Evolutionary conservation across 2,888 invertebrate species (phyloP), one percentile per base, ranked within the genome.

Genomic region (Epinotia brunnichana): DNA sequence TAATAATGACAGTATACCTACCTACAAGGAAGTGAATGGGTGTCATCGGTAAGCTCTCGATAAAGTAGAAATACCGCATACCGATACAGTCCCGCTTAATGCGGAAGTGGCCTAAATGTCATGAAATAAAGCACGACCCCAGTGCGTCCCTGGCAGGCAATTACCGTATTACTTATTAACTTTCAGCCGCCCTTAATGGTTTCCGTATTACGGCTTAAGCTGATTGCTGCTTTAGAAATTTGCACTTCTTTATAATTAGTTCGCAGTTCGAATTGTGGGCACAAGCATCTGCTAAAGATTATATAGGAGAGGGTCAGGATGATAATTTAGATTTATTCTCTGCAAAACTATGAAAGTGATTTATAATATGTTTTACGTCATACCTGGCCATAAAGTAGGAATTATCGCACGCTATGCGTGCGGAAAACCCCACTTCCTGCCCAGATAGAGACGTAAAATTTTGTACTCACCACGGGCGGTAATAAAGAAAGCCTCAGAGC

Each of bases 161-260:
- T 89, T 89, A 88, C 84, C 79, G 83, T 80, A 83, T 85, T 83
- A 85, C 88, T 89, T 89, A 89, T 88, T 89, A 88, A 89, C 85
- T 88, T 85, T 86, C 83, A 86, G 86, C 85, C 84, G 83, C 84
- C 86, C 84, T 83, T 88, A 87, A 89, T 88, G 86, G 86, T 85
- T 87, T 86, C 83, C 85, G 84, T 87, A 86, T 85, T 87, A 87
- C 78, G 81, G 83, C 82, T 83, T 82, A 84, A 80, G 81, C 78
- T 79, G 76, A 81, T 78, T 78, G 79, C 82, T 81, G 80, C 82
- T 83, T 83, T 79, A 78, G 79, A 83, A 85, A 83, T 78, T 80
- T 81, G 78, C 80, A 82, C 76, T 78, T 78, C 79, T 80, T 77
- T 78, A 80, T 80, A 78, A 76, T 74, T 72, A 69, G 59, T 59